Conservation (phyloP, 2,888 invertebrate genomes). For the Cecidostiba fungosa region DNA sequence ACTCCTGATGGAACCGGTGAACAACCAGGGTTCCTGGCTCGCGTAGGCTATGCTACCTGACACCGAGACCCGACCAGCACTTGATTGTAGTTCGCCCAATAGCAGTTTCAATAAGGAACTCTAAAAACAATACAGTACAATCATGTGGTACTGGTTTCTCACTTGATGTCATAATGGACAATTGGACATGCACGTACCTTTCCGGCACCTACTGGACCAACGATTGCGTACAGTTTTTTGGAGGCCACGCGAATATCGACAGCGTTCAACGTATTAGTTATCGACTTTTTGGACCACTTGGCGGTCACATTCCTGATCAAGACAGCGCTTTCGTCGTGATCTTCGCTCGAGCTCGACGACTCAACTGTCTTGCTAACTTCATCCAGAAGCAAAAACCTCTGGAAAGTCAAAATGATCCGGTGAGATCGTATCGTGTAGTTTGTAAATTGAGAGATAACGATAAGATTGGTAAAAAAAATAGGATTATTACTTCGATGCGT, state of each 20-base stretch:
- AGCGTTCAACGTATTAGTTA: conserved; percentile 73
- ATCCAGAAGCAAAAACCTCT: conserved; percentile 82
- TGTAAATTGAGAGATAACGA: background rate
- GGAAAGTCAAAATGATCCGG: conserved; percentile 56
- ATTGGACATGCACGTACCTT: conserved; percentile 81
- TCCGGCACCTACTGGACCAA: conserved; percentile 94
- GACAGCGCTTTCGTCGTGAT: conserved; percentile 68
- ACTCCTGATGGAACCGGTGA: conserved; percentile 88
- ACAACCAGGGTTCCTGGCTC: conserved; percentile 93
- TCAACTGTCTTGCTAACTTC: conserved; percentile 74
- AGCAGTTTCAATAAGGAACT: conserved; percentile 86
- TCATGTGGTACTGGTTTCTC: background rate
- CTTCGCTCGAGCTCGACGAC: conserved; percentile 16
- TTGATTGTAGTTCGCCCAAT: conserved; percentile 86
- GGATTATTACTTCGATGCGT: conserved; percentile 82
- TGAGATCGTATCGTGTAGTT: background rate
- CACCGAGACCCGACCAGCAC: conserved; percentile 83
- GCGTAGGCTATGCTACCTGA: conserved; percentile 87
- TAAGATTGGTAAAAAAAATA: background rate
- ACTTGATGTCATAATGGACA: background rate
- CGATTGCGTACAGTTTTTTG: conserved; percentile 86
- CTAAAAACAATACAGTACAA: conserved; percentile 71
- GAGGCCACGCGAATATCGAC: conserved; percentile 83
- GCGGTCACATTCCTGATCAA: conserved; percentile 79
- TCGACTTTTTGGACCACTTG: conserved; percentile 77